Evolutionary conservation across 2,113 vertebrate genomes (phyloP).

Genomic region (Phainopepla nitens): DNA sequence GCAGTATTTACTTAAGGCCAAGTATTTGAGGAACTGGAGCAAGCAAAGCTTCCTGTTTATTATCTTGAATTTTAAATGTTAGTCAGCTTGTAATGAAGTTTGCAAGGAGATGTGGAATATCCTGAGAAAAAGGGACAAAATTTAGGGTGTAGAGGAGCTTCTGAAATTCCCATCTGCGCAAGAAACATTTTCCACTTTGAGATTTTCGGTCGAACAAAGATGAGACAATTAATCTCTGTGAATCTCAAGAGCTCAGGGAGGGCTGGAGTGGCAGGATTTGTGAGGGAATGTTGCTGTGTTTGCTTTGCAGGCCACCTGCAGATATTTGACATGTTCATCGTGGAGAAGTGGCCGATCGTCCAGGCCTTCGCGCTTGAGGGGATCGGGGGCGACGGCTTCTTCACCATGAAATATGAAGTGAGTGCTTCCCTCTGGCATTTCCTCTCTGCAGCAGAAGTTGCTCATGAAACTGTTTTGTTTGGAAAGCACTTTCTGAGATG

Average conservation of each 20-base stretch:
- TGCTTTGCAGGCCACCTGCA: slow-evolving; percentile 84
- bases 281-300: not conserved
- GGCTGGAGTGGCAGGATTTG: not conserved
- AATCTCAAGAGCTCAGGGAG: not conserved
- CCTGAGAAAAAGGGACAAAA: not conserved
- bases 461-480: not conserved
- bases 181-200: accelerated
- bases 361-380: slow-evolving; percentile 96
- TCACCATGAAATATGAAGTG: slow-evolving; percentile 96
- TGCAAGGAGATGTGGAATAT: not conserved
- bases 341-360: slow-evolving; percentile 97
- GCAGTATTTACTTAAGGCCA: not conserved
- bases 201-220: not conserved
- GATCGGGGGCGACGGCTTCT: slow-evolving; percentile 94
- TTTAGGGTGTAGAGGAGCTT: accelerated
- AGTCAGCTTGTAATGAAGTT: not conserved
- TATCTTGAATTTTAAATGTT: not conserved
- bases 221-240: not conserved
- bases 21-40: not conserved
- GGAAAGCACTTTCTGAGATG: not conserved
- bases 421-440: not conserved
- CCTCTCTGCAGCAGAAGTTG: not conserved
- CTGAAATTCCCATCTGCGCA: accelerated
- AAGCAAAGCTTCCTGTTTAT: not conserved
- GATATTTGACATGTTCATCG: slow-evolving; percentile 95